A percentile compares a stretch with the other conserved stretches of the same genome.
Evolutionary conservation across 2,888 invertebrate genomes (phyloP).

Genomic region (Fragum whitleyi): DNA sequence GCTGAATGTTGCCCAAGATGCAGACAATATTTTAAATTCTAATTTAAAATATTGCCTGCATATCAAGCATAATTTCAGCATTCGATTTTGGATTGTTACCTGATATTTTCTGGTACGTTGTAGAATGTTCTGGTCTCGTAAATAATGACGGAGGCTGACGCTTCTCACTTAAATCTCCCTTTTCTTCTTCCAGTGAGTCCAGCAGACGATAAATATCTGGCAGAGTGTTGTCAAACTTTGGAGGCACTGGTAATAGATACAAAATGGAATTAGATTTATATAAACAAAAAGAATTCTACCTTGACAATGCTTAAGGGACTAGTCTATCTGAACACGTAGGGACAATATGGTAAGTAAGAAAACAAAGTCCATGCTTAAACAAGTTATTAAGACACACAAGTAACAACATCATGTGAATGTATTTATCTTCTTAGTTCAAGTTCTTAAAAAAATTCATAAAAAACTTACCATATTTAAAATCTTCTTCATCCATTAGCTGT

Average conservation of each 20-base stretch:
- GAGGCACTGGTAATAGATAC: conserved; percentile 78
- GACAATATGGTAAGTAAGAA: background rate
- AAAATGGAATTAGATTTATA: conserved; percentile 23
- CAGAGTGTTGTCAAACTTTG: conserved; percentile 72
- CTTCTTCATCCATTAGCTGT: conserved; percentile 71
- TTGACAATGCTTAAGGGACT: background rate
- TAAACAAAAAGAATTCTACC: background rate
- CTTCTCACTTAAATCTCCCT: conserved; percentile 72
- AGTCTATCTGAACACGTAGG: background rate
- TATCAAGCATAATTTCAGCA: too few relatives aligned
- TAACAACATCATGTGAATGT: too few relatives aligned
- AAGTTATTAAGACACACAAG: background rate
- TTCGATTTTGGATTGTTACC: too few relatives aligned
- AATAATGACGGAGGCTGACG: conserved; percentile 80
- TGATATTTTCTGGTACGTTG: conserved; percentile 77
- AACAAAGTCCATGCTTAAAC: background rate
- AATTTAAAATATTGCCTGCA: too few relatives aligned
- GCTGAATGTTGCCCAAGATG: too few relatives aligned
- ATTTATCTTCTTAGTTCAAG: too few relatives aligned
- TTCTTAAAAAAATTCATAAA: too few relatives aligned
- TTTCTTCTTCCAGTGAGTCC: conserved; percentile 77
- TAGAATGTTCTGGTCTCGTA: conserved; percentile 79
- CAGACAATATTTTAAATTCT: too few relatives aligned
- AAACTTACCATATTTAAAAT: conserved; percentile 72
- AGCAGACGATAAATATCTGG: conserved; percentile 81